Conservation (phyloP, 2,797 vertebrate genomes). For the Prunella strophiata region DNA sequence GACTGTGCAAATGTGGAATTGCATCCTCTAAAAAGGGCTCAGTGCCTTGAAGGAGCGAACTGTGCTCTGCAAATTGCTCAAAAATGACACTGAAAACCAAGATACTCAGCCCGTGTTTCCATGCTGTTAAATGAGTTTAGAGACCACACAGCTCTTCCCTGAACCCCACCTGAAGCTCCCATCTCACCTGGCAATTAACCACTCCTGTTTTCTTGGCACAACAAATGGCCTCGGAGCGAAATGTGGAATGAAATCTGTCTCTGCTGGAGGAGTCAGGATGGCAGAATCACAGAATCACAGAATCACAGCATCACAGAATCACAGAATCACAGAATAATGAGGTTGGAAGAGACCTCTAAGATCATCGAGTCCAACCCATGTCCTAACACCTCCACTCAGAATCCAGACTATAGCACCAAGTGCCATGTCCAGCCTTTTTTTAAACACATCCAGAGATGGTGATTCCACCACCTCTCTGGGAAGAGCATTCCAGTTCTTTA, state of each 20-base stretch:
- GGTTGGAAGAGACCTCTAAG: no score
- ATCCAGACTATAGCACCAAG: no score
- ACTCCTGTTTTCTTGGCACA: rapidly evolving
- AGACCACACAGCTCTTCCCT: background rate
- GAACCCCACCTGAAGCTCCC: background rate
- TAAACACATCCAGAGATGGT: no score
- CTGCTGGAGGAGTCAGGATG: background rate
- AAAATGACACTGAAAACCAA: background rate
- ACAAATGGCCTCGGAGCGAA: background rate
- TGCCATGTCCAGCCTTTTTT: no score
- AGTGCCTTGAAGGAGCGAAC: background rate
- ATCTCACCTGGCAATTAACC: background rate
- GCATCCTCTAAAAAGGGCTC: background rate
- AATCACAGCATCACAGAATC: no score
- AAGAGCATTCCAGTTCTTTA: no score
- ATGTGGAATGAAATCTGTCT: background rate
- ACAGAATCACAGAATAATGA: no score
- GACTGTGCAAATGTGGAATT: background rate
- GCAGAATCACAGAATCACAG: no score
- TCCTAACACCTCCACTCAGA: no score
- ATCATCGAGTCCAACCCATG: no score
- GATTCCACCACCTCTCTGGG: no score
- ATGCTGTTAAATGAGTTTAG: background rate
- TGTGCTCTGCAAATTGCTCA: background rate
- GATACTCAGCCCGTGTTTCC: background rate